A percentile compares a stretch with the other conserved stretches of the same genome.
Evolutionary conservation across 2,113 vertebrate genomes (phyloP).

Genomic region (Coptodon bakossiorum): DNA sequence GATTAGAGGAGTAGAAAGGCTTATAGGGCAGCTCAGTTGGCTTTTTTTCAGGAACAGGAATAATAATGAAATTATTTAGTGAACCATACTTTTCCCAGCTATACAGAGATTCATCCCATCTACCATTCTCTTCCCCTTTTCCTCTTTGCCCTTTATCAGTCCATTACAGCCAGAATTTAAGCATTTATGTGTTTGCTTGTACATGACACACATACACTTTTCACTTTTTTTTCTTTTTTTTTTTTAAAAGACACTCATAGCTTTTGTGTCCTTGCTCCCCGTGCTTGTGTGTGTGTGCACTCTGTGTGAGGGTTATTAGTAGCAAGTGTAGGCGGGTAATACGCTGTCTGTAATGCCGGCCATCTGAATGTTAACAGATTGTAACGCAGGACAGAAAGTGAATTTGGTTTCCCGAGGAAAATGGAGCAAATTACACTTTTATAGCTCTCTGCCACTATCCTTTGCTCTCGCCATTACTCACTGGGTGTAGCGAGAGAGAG

Average conservation of each 20-base stretch:
- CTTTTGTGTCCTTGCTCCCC: conserved; percentile 8
- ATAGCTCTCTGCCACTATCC: conserved; percentile 74
- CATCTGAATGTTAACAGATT: conserved; percentile 73
- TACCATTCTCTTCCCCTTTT: neutral
- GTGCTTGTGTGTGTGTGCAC: neutral
- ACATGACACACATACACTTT: neutral
- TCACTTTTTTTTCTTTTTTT: conserved; percentile 6
- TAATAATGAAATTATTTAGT: conserved; percentile 28
- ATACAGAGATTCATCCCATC: neutral
- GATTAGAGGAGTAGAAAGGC: conserved; percentile 21
- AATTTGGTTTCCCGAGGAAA: conserved; percentile 73
- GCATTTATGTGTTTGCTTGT: neutral
- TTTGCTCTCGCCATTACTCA: conserved; percentile 70
- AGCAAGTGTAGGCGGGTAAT: conserved; percentile 59
- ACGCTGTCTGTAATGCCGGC: conserved; percentile 48
- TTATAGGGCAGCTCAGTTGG: neutral
- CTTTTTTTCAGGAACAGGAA: neutral
- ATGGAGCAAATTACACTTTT: conserved; percentile 77
- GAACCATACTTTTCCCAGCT: conserved; percentile 12
- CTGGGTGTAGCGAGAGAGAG: conserved; percentile 29
- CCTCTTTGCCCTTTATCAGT: conserved; percentile 12
- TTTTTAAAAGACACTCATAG: neutral
- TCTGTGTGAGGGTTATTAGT: conserved; percentile 48
- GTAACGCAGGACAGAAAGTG: conserved; percentile 62
- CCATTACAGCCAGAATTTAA: conserved; percentile 18